A percentile compares a stretch with the other conserved stretches of the same genome.
phyloP scores from a whole-genome alignment of 2,888 invertebrate genomes.

The Nymphalis polychloros region DNA sequence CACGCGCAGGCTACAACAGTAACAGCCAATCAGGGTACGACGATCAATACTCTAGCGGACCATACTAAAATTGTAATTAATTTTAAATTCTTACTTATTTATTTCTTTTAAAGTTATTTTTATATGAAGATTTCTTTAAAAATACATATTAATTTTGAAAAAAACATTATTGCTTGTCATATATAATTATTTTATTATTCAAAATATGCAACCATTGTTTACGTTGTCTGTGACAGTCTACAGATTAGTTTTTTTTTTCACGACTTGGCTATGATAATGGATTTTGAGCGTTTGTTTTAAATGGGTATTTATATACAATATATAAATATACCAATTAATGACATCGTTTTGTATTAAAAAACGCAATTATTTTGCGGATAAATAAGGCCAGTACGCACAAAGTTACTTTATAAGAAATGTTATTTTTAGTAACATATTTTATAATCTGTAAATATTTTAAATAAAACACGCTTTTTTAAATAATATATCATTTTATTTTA shows the following conservation, averaged over 20 bases:
- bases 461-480: slow-evolving; percentile 28
- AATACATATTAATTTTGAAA: too few relatives aligned
- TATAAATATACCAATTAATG: slow-evolving; percentile 30
- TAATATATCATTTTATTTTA: background rate
- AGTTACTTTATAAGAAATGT: slow-evolving; percentile 13
- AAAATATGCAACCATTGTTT: too few relatives aligned
- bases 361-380: slow-evolving; percentile 3
- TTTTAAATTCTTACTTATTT: background rate
- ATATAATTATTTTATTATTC: too few relatives aligned
- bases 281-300: slow-evolving; percentile 45
- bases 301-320: slow-evolving; percentile 34
- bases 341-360: slow-evolving; percentile 13
- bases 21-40: slow-evolving; percentile 38
- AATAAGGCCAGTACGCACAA: slow-evolving; percentile 26
- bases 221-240: background rate
- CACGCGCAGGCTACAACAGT: slow-evolving; percentile 49
- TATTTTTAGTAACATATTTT: slow-evolving; percentile 27
- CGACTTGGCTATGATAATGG: slow-evolving; percentile 58
- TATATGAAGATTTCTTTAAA: background rate
- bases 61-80: slow-evolving; percentile 31
- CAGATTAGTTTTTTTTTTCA: slow-evolving; percentile 30
- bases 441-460: slow-evolving; percentile 29
- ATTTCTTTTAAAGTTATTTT: background rate
- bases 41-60: slow-evolving; percentile 36
- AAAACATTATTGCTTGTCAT: too few relatives aligned